Evolutionary conservation across 1,140 invertebrate genomes (phyloP).

Genomic region (Drosophila trapezifrons): DNA sequence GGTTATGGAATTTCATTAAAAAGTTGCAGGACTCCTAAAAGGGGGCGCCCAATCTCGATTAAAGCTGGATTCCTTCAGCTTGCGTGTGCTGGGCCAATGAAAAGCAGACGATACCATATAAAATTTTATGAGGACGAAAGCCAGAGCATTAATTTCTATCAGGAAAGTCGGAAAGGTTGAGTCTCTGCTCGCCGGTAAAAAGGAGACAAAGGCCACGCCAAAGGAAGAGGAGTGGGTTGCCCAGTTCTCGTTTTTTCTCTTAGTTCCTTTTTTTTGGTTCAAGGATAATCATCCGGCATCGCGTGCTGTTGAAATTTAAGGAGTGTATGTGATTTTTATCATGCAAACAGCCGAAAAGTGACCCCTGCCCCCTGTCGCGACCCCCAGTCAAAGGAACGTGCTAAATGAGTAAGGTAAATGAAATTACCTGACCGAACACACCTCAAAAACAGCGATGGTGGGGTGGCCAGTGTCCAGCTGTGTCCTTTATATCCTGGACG

Average conservation of each 20-base stretch:
- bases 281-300: conserved; percentile 83
- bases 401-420: conserved; percentile 81
- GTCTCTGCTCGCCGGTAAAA: conserved; percentile 43
- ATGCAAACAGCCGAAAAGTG: conserved; percentile 80
- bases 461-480: conserved; percentile 44
- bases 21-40: conserved; percentile 18
- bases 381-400: conserved; percentile 56
- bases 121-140: conserved; percentile 72
- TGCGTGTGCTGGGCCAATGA: conserved; percentile 67
- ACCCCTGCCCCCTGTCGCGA: conserved; percentile 34
- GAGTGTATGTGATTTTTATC: conserved; percentile 84
- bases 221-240: conserved; percentile 18
- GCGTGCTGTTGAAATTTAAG: conserved; percentile 82
- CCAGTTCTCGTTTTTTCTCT: conserved; percentile 4
- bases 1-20: conserved; percentile 79
- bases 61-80: conserved; percentile 30
- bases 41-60: conserved; percentile 20
- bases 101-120: conserved; percentile 64
- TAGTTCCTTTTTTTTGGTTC: conserved; percentile 61
- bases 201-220: conserved; percentile 58
- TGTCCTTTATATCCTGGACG: conserved; percentile 46
- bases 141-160: conserved; percentile 61
- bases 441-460: conserved; percentile 58
- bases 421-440: conserved; percentile 80
- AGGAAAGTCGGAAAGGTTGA: conserved; percentile 74